Evolutionary conservation across 2,797 vertebrate genomes (phyloP), one percentile per base, ranked within the genome.

Genomic region (Dryobates pubescens): DNA sequence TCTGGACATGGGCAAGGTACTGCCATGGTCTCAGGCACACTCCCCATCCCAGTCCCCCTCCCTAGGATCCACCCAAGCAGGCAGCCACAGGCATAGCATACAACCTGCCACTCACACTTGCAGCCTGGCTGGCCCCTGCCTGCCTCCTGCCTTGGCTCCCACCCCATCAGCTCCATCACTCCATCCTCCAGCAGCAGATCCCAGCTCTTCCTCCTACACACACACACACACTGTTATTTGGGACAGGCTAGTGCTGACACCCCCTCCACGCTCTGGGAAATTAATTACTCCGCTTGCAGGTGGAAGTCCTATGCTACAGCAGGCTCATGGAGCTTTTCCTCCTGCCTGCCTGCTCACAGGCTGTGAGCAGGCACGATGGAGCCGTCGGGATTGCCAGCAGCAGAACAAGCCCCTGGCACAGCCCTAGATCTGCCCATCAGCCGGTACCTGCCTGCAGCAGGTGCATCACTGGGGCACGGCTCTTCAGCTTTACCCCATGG

Each of bases 391-490:
- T 78, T 86, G 38, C 54, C 2, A 0, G 59, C 74, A 72, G 81
- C 77, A 83, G 78, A 88, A 63, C 24, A 30, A 84, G 41, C n/a
- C 71, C 74, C 78, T 34, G 61, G 71, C 2, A 1, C 62, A 61
- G 86, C 53, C 69, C 65, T 67, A 10, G 58, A 73, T 71, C 81
- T 92, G 86, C 94, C 84, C 86, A 49, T 82, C 72, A 65, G 49
- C 58, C 6, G 71, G 68, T 18, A 73, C 54, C 27, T 1, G 32
- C 45, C 81, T 76, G 72, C 6, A 0, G 81, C 72, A 80, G 70
- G 23, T 0, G 1, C 51, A 10, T 2, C 3, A 3, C 58, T 1
- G 5, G 34, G 68, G 23, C 45, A 47, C 1, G 0, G 63, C 22
- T 86, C 70, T 43, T 54, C 2, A 2, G 34, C 63, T 86, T 72